Evolutionary conservation across 2,113 vertebrate genomes (phyloP), one percentile per base, ranked within the genome.

Genomic region (Mesembrinibis cayennensis): DNA sequence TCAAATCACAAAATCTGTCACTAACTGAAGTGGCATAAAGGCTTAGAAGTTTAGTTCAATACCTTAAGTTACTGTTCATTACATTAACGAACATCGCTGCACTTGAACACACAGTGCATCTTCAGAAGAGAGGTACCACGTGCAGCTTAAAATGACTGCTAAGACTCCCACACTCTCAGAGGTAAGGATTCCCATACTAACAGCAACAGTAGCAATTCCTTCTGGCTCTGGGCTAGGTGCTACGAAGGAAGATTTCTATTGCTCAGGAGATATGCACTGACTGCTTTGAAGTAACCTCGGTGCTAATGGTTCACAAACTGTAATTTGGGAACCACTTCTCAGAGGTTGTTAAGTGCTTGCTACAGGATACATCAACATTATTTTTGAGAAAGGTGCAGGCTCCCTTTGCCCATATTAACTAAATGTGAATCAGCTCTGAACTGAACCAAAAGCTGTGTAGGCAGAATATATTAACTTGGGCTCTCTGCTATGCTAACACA

Each of bases 21-120:
- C 47, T 59, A 52, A 16, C 58, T 49, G 19, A 94, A 65, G 18
- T 29, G 26, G 11, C 8, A 45, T 42, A 59, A 91, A 91, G 7
- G 9, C 23, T 91, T 84, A 61, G 19, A 74, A 76, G 27, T 53
- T 84, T 59, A 34, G 93, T 93, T 77, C 61, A 71, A 23, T 32
- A 80, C 7, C 26, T 63, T 38, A 52, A 58, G 4, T 42, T 78
- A 91, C 63, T 62, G 16, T 59, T 38, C 38, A 38, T 9, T 78
- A 23, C 25, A 26, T 32, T 63, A 63, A 66, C 5, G 17, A 92
- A 25, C 13, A 78, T 17, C 19, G 11, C 59, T 42, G 7, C 1
- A 2, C 26, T 69, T 19, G 7, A 88, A 44, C 21, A 78, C n/a
- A 26, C 2, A 1, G 10, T 40, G 5, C 2, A 0, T 44, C 50